Evolutionary conservation across 2,888 invertebrate genomes (phyloP), one percentile per base, ranked within the genome.

Genomic region (Pseudococcus viburni): DNA sequence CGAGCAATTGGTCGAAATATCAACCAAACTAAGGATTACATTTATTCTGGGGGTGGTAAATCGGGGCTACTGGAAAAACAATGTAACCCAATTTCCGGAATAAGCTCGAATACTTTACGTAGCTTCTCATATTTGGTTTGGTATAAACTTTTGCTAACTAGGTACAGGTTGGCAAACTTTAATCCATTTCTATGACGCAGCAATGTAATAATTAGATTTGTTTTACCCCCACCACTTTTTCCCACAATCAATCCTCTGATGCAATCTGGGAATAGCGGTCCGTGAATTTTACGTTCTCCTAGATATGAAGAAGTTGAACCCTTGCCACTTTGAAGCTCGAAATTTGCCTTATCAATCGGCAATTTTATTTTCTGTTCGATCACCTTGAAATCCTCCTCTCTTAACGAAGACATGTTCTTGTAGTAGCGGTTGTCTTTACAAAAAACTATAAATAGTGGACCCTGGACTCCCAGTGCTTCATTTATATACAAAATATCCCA

Each of bases 1-100:
- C 68, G 91, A 91, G 22, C 90, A 90, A 26, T 91, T 90, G 90
- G 89, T 92, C 91, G 89, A 92, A 92, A 84, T n/a, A 92, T 91
- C 89, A n/a, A 92, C 90, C n/a, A 92, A 90, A 11, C 91, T 91
- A 90, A 88, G 84, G 80, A 90, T 89, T 89, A 5, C 91, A 90
- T 19, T 90, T 89, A 4, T 90, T 84, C 3, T n/a, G n/a, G 90
- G 90, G 51, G 88, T 17, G 90, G 88, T 17, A 90, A 89, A 4
- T 90, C 89, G n/a, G 90, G 90, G 68, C 90, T 90, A 89, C 89
- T 90, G 59, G 89, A 83, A 90, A 90, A 90, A 19, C 48, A 88
- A 22, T 89, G 73, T n/a, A 90, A 91, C 8, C 89, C 89, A 17
- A 91, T 88, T 55, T 90, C 90, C 22, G 89, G 88, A 17, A 91